These are phyloP conservation scores for Scelioninae gen. 1 DNA, from an alignment of 2,888 invertebrate genomes.

Conservation along the genomic window DNA sequence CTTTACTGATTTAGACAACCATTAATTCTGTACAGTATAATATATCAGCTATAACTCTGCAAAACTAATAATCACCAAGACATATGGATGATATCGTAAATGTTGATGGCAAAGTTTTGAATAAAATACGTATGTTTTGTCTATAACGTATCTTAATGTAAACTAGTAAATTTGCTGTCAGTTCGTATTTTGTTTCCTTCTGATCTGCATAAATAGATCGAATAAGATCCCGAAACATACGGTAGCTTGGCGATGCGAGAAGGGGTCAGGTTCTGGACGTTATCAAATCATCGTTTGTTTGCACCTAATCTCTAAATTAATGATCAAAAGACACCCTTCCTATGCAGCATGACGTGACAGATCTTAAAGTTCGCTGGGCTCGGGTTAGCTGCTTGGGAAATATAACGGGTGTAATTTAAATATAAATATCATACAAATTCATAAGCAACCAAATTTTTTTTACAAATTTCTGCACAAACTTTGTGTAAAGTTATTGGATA, in stretches of 20 bases:
- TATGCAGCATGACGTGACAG: conserved; percentile 79
- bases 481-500: too few species aligned
- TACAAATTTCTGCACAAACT: too few species aligned
- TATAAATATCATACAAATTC: conserved; percentile 13
- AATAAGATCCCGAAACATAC: conserved; percentile 66
- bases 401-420: conserved; percentile 75
- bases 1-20: conserved; percentile 28
- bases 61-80: conserved; percentile 1
- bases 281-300: conserved; percentile 84
- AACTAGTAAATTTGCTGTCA: conserved; percentile 51
- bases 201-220: conserved; percentile 65
- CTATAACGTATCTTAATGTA: conserved; percentile 1
- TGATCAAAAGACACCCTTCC: conserved; percentile 80
- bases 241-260: conserved; percentile 76
- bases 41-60: conserved; percentile 7
- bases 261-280: conserved; percentile 78
- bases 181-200: conserved; percentile 50
- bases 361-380: conserved; percentile 80
- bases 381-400: conserved; percentile 64
- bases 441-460: too few species aligned
- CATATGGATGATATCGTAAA: not conserved
- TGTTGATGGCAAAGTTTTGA: not conserved
- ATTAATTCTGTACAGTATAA: conserved; percentile 27
- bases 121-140: conserved; percentile 27
- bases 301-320: conserved; percentile 84